These are phyloP conservation scores for Cheilosia soror DNA, from an alignment of 2,888 invertebrate genomes.

Conservation along the genomic window DNA sequence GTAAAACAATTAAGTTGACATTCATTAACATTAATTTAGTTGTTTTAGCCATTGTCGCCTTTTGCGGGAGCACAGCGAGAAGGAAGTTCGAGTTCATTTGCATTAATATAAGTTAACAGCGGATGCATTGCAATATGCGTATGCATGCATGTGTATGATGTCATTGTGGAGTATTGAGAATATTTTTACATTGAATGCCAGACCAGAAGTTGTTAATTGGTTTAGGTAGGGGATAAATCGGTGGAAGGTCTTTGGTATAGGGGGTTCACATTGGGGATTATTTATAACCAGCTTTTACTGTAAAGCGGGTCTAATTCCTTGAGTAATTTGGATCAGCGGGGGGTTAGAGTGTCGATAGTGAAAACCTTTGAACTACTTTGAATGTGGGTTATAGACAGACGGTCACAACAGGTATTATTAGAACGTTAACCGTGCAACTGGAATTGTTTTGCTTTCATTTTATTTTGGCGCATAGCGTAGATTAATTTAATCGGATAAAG, in stretches of 20 bases:
- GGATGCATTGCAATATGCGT: conserved; percentile 27
- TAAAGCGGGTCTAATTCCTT: conserved; percentile 23
- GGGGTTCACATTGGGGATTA: not conserved
- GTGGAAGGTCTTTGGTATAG: conserved; percentile 18
- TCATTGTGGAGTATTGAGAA: conserved; percentile 47
- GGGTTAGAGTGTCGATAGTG: not conserved
- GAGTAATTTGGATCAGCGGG: conserved; percentile 16
- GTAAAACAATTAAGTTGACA: conserved; percentile 62
- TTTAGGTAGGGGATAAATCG: conserved; percentile 22
- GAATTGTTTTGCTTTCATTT: too few relatives aligned
- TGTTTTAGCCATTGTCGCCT: not conserved
- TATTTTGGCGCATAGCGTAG: too few relatives aligned
- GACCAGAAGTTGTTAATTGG: conserved; percentile 36
- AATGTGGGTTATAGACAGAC: too few relatives aligned
- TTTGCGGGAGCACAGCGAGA: not conserved
- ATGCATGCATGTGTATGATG: conserved; percentile 34
- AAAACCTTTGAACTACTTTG: too few relatives aligned
- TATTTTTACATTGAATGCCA: conserved; percentile 25
- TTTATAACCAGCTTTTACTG: not conserved
- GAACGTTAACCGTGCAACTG: too few relatives aligned
- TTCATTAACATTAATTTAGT: conserved; percentile 46
- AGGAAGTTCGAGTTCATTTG: conserved; percentile 66
- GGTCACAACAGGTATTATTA: too few relatives aligned
- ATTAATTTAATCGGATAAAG: too few relatives aligned
- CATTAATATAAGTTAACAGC: conserved; percentile 30